These are phyloP conservation scores for Hippopotamyrus pictus DNA, from an alignment of 2,797 vertebrate species.

Conservation along the genomic window DNA sequence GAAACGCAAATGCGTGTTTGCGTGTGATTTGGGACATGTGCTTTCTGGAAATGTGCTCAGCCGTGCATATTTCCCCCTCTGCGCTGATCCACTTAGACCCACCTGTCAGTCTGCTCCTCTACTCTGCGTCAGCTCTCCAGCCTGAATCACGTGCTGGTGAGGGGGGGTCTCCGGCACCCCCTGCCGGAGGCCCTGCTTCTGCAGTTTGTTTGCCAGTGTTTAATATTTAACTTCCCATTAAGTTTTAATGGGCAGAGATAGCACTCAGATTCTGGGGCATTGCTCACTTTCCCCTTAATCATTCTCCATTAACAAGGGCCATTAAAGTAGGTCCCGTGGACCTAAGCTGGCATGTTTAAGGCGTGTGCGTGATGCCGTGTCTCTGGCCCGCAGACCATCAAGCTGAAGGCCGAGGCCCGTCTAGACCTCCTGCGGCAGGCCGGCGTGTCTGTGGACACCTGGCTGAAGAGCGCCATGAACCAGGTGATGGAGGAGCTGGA, in stretches of 20 bases:
- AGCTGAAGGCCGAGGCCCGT: conserved; percentile 91
- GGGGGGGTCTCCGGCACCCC: conserved; percentile 16
- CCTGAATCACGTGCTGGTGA: background rate
- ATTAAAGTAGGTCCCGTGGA: background rate
- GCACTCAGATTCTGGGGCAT: conserved; percentile 17
- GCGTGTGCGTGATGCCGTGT: background rate
- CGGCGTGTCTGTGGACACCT: conserved; percentile 89
- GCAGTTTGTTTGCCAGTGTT: conserved; percentile 13
- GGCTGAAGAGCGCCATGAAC: conserved; percentile 96
- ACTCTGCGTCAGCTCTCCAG: background rate
- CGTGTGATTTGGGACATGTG: background rate
- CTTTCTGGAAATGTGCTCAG: conserved; percentile 5
- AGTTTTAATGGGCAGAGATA: conserved; percentile 30
- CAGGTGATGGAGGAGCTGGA: conserved; percentile 98
- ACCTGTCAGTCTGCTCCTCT: conserved; percentile 19
- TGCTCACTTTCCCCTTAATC: conserved; percentile 10
- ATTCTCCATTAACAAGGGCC: background rate
- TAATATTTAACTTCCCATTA: conserved; percentile 42
- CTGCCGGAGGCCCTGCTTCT: conserved; percentile 24
- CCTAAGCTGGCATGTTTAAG: background rate
- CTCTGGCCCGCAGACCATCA: conserved; percentile 68
- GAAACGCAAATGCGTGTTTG: background rate
- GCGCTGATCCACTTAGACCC: conserved; percentile 21
- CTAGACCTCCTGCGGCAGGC: conserved; percentile 90
- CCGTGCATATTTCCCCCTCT: background rate